Conservation (phyloP, 2,888 invertebrate genomes). For the Parelbella ahira region DNA sequence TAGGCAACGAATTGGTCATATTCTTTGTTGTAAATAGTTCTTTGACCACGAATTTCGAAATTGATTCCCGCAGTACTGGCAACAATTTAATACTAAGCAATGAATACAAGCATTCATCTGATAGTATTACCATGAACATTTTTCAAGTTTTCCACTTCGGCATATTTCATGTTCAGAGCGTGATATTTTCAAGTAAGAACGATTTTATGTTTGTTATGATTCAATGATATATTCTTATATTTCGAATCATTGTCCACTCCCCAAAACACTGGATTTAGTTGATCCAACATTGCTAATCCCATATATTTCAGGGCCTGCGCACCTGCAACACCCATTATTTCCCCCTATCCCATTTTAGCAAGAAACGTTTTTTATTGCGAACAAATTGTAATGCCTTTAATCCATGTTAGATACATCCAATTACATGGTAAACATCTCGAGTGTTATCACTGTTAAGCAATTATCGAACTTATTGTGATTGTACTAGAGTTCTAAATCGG, state of each 20-base stretch:
- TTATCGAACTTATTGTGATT: constrained; percentile 26
- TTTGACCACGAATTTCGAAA: too few species aligned
- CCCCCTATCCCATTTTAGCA: constrained; percentile 44
- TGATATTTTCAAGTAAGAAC: too few species aligned
- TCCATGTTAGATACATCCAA: constrained; percentile 76
- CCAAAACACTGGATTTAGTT: constrained; percentile 33
- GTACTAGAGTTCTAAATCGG: constrained; percentile 34
- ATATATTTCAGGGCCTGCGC: constrained; percentile 50
- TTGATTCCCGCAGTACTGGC: too few species aligned
- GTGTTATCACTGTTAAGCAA: constrained; percentile 1
- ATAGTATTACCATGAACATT: too few species aligned
- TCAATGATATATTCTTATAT: background rate
- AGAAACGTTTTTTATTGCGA: constrained; percentile 65
- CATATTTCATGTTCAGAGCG: too few species aligned
- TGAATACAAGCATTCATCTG: too few species aligned
- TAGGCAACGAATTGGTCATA: too few species aligned
- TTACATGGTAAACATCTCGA: constrained; percentile 62
- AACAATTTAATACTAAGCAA: too few species aligned
- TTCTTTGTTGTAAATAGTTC: too few species aligned
- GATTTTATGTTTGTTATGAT: too few species aligned
- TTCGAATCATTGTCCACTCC: constrained; percentile 25
- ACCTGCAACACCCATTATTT: constrained; percentile 63
- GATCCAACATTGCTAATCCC: constrained; percentile 45
- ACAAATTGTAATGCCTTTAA: constrained; percentile 78
- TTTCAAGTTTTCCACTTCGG: too few species aligned